phyloP scores from a whole-genome alignment of 2,888 invertebrate species.

The Anthrax anthrax region DNA sequence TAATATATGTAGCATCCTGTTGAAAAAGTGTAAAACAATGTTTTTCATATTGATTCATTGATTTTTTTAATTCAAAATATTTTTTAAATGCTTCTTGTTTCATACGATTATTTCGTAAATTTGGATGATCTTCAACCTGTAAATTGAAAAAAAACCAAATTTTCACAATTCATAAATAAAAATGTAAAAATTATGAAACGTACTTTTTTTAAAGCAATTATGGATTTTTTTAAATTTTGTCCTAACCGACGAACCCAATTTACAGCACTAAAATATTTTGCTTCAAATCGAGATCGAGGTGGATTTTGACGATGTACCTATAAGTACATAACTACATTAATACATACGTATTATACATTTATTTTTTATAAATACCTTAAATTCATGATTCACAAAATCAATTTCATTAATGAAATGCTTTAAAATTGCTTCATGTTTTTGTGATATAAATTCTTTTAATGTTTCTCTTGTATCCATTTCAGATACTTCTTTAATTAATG shows the following conservation, averaged over 20 bases:
- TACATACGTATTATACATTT: too few species aligned
- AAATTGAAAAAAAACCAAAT: not conserved
- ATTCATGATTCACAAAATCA: constrained; percentile 51
- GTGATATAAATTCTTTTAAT: constrained; percentile 56
- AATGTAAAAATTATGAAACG: not conserved
- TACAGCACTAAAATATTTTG: constrained; percentile 69
- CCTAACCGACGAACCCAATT: constrained; percentile 74
- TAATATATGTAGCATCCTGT: constrained; percentile 43
- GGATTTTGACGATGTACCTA: constrained; percentile 50
- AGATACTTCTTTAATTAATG: constrained; percentile 64
- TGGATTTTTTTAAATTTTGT: constrained; percentile 62
- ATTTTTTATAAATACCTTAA: constrained; percentile 40
- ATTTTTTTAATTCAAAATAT: constrained; percentile 59
- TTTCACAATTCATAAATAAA: not conserved
- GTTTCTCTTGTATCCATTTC: constrained; percentile 60
- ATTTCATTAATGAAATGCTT: constrained; percentile 77
- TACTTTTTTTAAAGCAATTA: constrained; percentile 63
- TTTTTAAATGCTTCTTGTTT: constrained; percentile 65
- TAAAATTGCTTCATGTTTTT: constrained; percentile 73
- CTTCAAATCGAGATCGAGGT: constrained; percentile 58
- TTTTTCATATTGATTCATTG: constrained; percentile 63
- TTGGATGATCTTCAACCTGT: constrained; percentile 26
- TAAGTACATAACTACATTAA: not conserved
- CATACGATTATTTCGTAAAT: constrained; percentile 47
- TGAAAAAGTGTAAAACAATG: constrained; percentile 57